Percentiles rank a stretch among this genome's conserved stretches.
Conservation (phyloP, 2,888 invertebrate species). For the Tineola bisselliella region DNA sequence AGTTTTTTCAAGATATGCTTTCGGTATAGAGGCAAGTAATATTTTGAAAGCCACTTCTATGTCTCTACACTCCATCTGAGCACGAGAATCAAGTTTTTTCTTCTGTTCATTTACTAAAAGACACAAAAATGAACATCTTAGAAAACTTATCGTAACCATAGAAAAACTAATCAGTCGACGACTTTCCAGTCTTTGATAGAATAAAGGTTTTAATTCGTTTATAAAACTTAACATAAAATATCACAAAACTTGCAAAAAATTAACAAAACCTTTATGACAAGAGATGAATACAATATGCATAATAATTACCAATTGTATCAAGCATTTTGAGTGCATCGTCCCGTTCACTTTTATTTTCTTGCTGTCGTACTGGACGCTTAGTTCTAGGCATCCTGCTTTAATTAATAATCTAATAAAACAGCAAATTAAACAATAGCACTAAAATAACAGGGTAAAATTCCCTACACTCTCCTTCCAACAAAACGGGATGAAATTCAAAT, state of each 20-base stretch:
- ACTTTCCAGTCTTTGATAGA: no score
- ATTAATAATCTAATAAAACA: neutral
- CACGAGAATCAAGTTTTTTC: slow-evolving; percentile 34
- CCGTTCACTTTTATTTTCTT: slow-evolving; percentile 35
- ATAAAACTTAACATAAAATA: no score
- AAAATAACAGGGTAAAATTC: no score
- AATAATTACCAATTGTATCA: slow-evolving; percentile 37
- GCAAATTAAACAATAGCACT: neutral
- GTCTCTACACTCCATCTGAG: slow-evolving; percentile 36
- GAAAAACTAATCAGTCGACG: no score
- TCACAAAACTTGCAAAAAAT: no score
- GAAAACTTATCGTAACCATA: no score
- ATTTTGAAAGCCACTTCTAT: slow-evolving; percentile 49
- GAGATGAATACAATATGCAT: no score
- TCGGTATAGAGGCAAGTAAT: slow-evolving; percentile 35
- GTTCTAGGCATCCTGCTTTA: slow-evolving; percentile 48
- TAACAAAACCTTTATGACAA: no score
- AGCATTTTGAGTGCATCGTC: slow-evolving; percentile 41
- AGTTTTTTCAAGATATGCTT: slow-evolving; percentile 38
- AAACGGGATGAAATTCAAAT: neutral
- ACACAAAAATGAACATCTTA: neutral
- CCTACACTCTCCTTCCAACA: neutral
- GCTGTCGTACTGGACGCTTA: slow-evolving; percentile 43
- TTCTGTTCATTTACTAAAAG: slow-evolving; percentile 41
- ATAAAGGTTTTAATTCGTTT: no score